A percentile compares a stretch with the other conserved stretches of the same genome.
These are phyloP conservation scores for Struthidea cinerea DNA, from an alignment of 2,113 vertebrate genomes.

Conservation along the genomic window DNA sequence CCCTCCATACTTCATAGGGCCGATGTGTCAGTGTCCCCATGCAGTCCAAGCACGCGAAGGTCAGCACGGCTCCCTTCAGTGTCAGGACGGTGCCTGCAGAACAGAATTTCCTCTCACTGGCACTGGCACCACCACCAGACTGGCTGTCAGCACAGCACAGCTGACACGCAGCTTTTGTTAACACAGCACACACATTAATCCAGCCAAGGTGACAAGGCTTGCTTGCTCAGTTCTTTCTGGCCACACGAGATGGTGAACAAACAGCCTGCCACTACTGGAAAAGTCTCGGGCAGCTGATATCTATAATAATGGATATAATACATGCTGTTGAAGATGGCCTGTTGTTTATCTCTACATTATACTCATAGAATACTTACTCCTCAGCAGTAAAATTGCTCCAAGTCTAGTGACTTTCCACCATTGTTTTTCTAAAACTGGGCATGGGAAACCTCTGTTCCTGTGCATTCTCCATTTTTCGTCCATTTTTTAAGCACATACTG, in stretches of 20 bases:
- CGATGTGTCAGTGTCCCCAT: constrained; percentile 81
- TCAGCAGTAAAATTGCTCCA: neutral
- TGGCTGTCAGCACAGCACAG: neutral
- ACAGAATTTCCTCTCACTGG: neutral
- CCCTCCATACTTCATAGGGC: constrained; percentile 91
- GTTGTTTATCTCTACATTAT: neutral
- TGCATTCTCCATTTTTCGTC: neutral
- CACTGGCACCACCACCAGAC: neutral
- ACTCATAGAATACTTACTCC: neutral
- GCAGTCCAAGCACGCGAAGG: constrained; percentile 88
- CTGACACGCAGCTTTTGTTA: neutral
- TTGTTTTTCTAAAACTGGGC: neutral
- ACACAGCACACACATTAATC: neutral
- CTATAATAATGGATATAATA: neutral
- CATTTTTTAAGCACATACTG: neutral
- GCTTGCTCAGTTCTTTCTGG: neutral
- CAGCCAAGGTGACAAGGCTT: neutral
- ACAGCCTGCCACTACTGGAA: neutral
- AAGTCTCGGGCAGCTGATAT: neutral
- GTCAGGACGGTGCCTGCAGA: constrained; percentile 84
- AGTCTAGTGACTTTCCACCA: neutral
- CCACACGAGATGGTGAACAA: neutral
- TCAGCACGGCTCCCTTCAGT: constrained; percentile 89
- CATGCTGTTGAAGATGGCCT: neutral
- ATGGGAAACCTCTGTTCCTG: neutral